phyloP scores from a whole-genome alignment of 2,113 vertebrate species.

The Campylomormyrus tamandua region DNA sequence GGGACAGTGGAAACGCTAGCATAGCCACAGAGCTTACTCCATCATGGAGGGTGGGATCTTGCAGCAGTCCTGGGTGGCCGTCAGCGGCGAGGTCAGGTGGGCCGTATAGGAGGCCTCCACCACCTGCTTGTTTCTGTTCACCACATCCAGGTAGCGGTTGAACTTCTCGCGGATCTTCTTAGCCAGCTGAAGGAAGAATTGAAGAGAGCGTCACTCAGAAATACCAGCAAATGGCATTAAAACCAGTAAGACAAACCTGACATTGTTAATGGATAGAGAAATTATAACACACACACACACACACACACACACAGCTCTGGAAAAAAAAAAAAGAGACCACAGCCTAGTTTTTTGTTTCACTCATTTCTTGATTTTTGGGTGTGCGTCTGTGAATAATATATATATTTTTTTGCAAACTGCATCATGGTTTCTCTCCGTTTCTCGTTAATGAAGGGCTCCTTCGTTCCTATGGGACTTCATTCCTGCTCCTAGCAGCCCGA shows the following conservation, averaged over 20 bases:
- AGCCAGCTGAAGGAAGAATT: conserved; percentile 67
- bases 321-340: too few species aligned
- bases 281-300: too few species aligned
- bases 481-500: too few species aligned
- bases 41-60: conserved; percentile 94
- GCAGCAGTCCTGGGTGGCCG: conserved; percentile 94
- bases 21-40: conserved; percentile 72
- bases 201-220: background rate
- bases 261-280: background rate
- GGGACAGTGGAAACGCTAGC: background rate
- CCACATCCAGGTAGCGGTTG: conserved; percentile 94
- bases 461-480: too few species aligned
- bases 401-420: background rate
- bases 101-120: conserved; percentile 94
- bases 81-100: conserved; percentile 89
- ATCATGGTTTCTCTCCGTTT: background rate
- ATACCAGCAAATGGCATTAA: background rate
- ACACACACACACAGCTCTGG: background rate
- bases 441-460: too few species aligned
- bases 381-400: background rate
- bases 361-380: too few species aligned
- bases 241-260: background rate
- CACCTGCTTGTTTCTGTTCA: conserved; percentile 95
- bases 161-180: conserved; percentile 99
- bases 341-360: too few species aligned